Percentiles rank a stretch among this genome's conserved stretches.
These are phyloP conservation scores for Octodonta nipae DNA, from an alignment of 2,888 invertebrate genomes.

Conservation along the genomic window DNA sequence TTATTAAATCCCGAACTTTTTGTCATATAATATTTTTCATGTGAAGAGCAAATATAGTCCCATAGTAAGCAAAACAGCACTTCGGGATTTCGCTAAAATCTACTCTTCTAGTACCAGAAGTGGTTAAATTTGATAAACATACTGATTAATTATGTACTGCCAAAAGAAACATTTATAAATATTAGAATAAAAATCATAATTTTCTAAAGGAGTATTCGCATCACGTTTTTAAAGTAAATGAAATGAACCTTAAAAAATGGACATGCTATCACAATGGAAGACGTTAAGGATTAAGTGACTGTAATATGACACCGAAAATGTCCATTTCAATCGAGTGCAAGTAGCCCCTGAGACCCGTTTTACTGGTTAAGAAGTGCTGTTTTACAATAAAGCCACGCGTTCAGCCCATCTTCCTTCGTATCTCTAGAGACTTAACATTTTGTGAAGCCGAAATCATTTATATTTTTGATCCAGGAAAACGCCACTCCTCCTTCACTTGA, in stretches of 20 bases:
- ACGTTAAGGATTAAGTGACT: constrained; percentile 33
- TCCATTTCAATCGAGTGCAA: constrained; percentile 21
- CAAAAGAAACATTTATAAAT: no score
- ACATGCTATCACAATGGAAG: constrained; percentile 19
- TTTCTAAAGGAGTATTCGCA: no score
- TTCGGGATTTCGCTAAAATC: no score
- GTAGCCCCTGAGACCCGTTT: constrained; percentile 21
- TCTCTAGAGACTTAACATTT: constrained; percentile 23
- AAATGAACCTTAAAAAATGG: constrained; percentile 7
- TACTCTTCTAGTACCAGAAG: no score
- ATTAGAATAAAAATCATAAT: no score
- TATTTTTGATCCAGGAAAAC: constrained; percentile 17
- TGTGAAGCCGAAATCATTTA: constrained; percentile 5
- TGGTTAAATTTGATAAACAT: no score
- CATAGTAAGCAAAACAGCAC: no score
- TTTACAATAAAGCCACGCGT: constrained; percentile 30
- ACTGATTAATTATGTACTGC: no score
- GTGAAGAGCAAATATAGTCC: no score
- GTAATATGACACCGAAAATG: constrained; percentile 35
- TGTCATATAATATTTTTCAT: no score
- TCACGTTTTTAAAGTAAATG: no score
- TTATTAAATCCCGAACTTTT: no score
- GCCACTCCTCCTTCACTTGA: constrained; percentile 16
- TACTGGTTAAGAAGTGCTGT: constrained; percentile 19
- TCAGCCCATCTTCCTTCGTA: constrained; percentile 27